A percentile compares a stretch with the other conserved stretches of the same genome.
phyloP scores from a whole-genome alignment of 1,140 invertebrate genomes.

The Pogonomyrmex californicus region DNA sequence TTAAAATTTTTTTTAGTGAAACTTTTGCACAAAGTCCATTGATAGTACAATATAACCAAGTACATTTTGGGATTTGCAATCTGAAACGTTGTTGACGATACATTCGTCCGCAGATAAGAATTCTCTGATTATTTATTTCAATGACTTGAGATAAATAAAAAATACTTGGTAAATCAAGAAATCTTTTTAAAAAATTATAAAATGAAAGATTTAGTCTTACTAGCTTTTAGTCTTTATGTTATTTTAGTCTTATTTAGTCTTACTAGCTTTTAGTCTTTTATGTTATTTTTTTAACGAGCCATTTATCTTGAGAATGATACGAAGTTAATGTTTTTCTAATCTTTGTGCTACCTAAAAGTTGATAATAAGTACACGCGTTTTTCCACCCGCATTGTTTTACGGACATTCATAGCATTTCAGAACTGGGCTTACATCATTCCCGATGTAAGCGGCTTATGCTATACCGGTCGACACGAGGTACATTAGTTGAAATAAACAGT shows the following conservation, averaged over 20 bases:
- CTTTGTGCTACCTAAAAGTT: background rate
- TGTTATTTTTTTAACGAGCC: background rate
- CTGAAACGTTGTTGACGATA: background rate
- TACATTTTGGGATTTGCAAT: background rate
- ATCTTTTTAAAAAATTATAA: background rate
- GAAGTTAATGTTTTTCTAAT: background rate
- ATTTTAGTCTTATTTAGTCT: background rate
- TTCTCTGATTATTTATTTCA: background rate
- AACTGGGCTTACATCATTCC: conserved; percentile 29
- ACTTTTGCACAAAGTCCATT: background rate
- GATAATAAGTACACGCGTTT: background rate
- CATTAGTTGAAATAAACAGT: conserved; percentile 50
- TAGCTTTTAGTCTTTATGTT: background rate
- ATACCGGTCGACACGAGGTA: conserved; percentile 22
- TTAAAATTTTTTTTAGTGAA: background rate
- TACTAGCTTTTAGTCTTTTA: background rate
- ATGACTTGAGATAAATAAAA: background rate
- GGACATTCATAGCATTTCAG: conserved; percentile 23
- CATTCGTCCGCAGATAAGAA: background rate
- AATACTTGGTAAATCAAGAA: background rate
- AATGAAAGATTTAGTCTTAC: background rate
- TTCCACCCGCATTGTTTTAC: conserved; percentile 32
- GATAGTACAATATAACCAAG: background rate
- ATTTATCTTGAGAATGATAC: background rate
- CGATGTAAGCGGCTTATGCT: conserved; percentile 8